phyloP scores from a whole-genome alignment of 1,140 invertebrate genomes.

The Cardiocondyla obscurior region DNA sequence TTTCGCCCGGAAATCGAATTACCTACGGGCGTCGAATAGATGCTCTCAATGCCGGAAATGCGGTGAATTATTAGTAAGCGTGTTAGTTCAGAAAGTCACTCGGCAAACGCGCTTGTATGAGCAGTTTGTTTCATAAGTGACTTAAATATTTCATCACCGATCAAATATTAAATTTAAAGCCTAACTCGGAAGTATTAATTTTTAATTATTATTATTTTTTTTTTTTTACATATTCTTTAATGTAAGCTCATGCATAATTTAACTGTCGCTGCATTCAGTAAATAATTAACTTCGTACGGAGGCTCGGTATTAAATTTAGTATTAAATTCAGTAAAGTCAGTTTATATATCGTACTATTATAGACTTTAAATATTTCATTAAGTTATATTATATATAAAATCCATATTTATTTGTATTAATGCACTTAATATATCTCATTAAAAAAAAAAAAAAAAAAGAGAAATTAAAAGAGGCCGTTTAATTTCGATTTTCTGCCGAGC shows the following conservation, averaged over 20 bases:
- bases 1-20: slow-evolving; percentile 55
- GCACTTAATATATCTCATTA: neutral
- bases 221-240: neutral
- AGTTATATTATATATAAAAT: neutral
- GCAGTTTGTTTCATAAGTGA: neutral
- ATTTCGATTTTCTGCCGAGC: neutral
- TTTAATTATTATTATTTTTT: too few species aligned
- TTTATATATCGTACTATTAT: neutral
- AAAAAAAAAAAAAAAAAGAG: too few species aligned
- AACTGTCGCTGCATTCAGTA: neutral
- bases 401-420: neutral
- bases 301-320: neutral
- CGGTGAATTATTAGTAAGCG: slow-evolving; percentile 33
- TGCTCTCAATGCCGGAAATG: slow-evolving; percentile 30
- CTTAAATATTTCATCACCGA: too few species aligned
- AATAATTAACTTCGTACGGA: neutral
- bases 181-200: neutral
- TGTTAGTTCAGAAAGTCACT: neutral
- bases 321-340: neutral
- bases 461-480: neutral
- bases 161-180: neutral
- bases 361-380: neutral
- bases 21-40: slow-evolving; percentile 38
- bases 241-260: neutral
- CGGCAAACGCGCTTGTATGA: neutral